Percentiles rank a stretch among this genome's conserved stretches.
These are phyloP conservation scores for Vulpes ferrilata DNA, from an alignment of 2,113 vertebrate genomes.

Conservation along the genomic window DNA sequence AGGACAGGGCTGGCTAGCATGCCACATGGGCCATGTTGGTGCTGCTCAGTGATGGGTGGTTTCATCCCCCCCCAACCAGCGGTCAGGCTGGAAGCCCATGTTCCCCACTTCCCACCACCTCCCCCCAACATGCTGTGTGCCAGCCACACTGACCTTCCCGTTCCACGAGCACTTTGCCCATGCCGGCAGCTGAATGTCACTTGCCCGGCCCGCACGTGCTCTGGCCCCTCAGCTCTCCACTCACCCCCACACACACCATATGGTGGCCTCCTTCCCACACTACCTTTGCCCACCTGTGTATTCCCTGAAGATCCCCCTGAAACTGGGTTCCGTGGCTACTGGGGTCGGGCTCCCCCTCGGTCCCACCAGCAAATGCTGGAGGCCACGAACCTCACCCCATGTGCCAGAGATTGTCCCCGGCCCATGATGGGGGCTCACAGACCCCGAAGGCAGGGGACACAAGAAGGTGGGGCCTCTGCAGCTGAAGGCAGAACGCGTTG, in stretches of 20 bases:
- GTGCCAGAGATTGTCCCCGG: background rate
- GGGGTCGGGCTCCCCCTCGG: no score
- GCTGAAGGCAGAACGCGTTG: rapidly evolving
- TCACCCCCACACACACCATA: no score
- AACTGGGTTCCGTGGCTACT: rapidly evolving
- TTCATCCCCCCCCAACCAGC: no score
- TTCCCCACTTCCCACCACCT: background rate
- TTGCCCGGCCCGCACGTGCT: rapidly evolving
- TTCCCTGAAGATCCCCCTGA: background rate
- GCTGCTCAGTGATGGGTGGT: background rate
- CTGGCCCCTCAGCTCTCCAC: background rate
- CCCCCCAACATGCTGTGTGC: rapidly evolving
- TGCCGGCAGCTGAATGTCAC: background rate
- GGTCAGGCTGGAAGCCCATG: background rate
- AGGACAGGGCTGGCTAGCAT: background rate
- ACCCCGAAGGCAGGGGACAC: background rate
- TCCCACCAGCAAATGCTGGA: rapidly evolving
- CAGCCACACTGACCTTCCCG: background rate
- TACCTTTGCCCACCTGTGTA: no score
- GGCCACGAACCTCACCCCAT: rapidly evolving
- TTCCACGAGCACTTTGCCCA: rapidly evolving
- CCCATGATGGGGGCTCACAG: rapidly evolving
- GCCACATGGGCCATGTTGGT: background rate
- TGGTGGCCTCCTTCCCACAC: rapidly evolving
- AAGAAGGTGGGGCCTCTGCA: background rate